A percentile compares a stretch with the other conserved stretches of the same genome.
These are phyloP conservation scores for Ephialtes manifestator DNA, from an alignment of 2,888 invertebrate species.

Conservation along the genomic window DNA sequence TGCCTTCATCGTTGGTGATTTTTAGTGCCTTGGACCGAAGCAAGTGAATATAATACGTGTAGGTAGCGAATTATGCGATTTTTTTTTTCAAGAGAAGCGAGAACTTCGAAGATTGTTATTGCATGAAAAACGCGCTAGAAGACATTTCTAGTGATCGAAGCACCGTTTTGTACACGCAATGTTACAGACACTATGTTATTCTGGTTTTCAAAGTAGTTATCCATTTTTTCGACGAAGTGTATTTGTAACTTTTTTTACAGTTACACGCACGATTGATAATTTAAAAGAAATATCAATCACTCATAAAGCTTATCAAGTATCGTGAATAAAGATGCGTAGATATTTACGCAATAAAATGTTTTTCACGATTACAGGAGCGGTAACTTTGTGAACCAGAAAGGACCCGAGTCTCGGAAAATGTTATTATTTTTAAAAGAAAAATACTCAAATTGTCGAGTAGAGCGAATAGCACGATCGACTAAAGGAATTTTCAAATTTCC, in stretches of 20 bases:
- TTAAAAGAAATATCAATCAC: not conserved
- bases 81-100: not conserved
- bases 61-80: constrained; percentile 19
- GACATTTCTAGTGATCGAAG: not conserved
- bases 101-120: constrained; percentile 19
- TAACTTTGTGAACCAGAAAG: constrained; percentile 20
- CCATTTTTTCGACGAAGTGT: not conserved
- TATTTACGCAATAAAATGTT: constrained; percentile 9
- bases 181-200: constrained; percentile 12
- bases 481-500: not conserved
- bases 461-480: not conserved
- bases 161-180: not conserved
- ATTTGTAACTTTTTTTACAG: not conserved
- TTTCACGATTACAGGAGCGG: constrained; percentile 5
- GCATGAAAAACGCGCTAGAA: constrained; percentile 4
- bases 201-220: constrained; percentile 19
- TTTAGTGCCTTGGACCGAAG: constrained; percentile 55
- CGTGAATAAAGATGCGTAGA: constrained; percentile 35
- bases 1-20: constrained; percentile 37
- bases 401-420: constrained; percentile 18
- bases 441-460: constrained; percentile 53
- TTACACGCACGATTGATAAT: not conserved
- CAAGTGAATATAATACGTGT: constrained; percentile 27
- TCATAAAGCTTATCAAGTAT: not conserved
- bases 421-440: constrained; percentile 38